A percentile compares a stretch with the other conserved stretches of the same genome.
These are phyloP conservation scores for Phrynosoma blainvillii DNA, from an alignment of 2,113 vertebrate species.

Conservation along the genomic window DNA sequence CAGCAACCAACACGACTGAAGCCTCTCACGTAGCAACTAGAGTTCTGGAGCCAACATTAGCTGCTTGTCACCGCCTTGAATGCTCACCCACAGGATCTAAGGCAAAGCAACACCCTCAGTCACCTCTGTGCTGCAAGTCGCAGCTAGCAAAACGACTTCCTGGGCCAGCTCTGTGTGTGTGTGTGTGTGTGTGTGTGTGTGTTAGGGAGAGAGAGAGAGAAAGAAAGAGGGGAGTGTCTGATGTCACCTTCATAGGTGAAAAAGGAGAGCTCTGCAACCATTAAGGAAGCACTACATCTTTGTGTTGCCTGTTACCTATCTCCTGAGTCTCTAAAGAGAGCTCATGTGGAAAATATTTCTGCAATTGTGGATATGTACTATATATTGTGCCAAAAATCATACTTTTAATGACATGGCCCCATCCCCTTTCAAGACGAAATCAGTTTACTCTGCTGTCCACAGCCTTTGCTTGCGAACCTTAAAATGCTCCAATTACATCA, in stretches of 20 bases:
- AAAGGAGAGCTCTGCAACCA: slow-evolving; percentile 42
- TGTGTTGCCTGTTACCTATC: slow-evolving; percentile 7
- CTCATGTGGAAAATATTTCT: slow-evolving; percentile 19
- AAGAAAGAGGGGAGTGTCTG: slow-evolving; percentile 42
- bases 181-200: background rate
- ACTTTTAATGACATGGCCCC: slow-evolving; percentile 24
- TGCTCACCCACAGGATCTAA: slow-evolving; percentile 77
- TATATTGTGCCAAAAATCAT: slow-evolving; percentile 30
- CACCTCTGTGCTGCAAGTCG: slow-evolving; percentile 60
- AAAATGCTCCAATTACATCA: slow-evolving; percentile 54
- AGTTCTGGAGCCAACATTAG: slow-evolving; percentile 74
- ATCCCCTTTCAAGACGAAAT: slow-evolving; percentile 23
- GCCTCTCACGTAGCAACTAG: slow-evolving; percentile 87
- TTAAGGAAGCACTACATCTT: slow-evolving; percentile 30
- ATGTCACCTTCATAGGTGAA: slow-evolving; percentile 50
- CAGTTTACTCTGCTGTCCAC: slow-evolving; percentile 42
- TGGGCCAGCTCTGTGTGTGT: slow-evolving; percentile 53
- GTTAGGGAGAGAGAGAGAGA: background rate
- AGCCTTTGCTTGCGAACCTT: slow-evolving; percentile 48
- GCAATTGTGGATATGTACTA: slow-evolving; percentile 20
- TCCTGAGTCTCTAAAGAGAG: slow-evolving; percentile 11
- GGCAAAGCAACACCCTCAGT: slow-evolving; percentile 75
- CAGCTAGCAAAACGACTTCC: slow-evolving; percentile 54
- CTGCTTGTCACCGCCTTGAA: slow-evolving; percentile 78
- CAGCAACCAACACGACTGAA: slow-evolving; percentile 83